A percentile compares a stretch with the other conserved stretches of the same genome.
Evolutionary conservation across 2,888 invertebrate species (phyloP).

Genomic region (Ephialtes manifestator): DNA sequence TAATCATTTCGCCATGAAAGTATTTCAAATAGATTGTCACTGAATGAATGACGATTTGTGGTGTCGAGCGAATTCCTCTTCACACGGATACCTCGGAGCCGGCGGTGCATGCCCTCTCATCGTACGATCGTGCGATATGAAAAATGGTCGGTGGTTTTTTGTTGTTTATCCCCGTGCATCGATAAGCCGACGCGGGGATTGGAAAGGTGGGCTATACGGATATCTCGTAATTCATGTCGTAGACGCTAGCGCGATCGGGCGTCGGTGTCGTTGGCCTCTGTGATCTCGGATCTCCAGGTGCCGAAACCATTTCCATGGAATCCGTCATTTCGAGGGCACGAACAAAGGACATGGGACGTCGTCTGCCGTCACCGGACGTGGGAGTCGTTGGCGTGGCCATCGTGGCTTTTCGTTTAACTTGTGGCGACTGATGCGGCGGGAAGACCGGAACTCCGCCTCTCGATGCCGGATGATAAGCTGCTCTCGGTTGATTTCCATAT

Average conservation of each 20-base stretch:
- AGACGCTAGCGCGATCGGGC: constrained; percentile 95
- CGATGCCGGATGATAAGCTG: constrained; percentile 88
- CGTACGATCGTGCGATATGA: constrained; percentile 71
- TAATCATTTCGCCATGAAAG: no score
- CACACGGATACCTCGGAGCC: constrained; percentile 78
- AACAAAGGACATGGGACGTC: constrained; percentile 95
- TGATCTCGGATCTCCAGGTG: constrained; percentile 79
- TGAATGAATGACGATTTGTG: no score
- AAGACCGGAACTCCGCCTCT: constrained; percentile 91
- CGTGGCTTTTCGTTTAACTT: constrained; percentile 81
- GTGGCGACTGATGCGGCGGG: constrained; percentile 86
- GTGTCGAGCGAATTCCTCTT: constrained; percentile 32
- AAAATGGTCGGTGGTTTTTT: constrained; percentile 75
- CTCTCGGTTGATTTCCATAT: constrained; percentile 82
- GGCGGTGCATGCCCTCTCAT: constrained; percentile 64
- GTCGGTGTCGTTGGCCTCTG: constrained; percentile 88
- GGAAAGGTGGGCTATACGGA: constrained; percentile 91
- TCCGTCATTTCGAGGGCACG: constrained; percentile 96
- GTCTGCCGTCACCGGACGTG: constrained; percentile 85
- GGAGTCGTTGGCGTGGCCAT: constrained; percentile 85
- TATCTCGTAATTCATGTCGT: constrained; percentile 98
- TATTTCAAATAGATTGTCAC: no score
- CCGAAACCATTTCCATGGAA: constrained; percentile 92
- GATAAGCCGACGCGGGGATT: constrained; percentile 43
- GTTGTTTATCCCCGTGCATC: constrained; percentile 81